Evolutionary conservation across 1,140 invertebrate species (phyloP).

Genomic region (Myzus persicae): DNA sequence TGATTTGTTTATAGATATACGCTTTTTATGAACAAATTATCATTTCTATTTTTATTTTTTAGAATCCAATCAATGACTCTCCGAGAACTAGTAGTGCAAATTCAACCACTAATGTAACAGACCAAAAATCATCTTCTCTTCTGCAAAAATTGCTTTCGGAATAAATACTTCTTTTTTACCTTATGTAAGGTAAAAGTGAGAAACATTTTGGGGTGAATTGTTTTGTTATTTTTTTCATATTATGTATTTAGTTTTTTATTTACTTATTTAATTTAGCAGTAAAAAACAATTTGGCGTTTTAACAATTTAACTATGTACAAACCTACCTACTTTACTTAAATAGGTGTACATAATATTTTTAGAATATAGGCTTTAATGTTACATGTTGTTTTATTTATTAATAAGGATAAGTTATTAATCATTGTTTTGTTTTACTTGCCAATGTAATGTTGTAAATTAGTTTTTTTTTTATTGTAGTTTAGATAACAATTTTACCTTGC

Average conservation of each 20-base stretch:
- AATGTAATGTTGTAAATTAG: conserved; percentile 48
- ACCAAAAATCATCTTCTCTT: conserved; percentile 77
- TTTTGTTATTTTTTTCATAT: conserved; percentile 8
- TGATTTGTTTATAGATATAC: not conserved
- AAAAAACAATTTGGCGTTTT: conserved; percentile 33
- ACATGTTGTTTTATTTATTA: conserved; percentile 52
- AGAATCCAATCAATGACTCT: conserved; percentile 2
- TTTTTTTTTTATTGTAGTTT: conserved; percentile 4
- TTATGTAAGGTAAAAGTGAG: not conserved
- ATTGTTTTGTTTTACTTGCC: conserved; percentile 54
- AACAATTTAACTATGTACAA: conserved; percentile 55
- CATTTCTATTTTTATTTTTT: not conserved
- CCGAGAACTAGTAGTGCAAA: conserved; percentile 72
- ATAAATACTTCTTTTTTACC: conserved; percentile 64
- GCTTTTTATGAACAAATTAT: not conserved
- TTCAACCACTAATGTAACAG: conserved; percentile 72
- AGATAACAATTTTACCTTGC: not conserved
- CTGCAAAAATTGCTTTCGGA: conserved; percentile 81
- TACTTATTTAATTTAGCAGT: conserved; percentile 37
- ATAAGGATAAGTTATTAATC: conserved; percentile 30
- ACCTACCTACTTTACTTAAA: conserved; percentile 40
- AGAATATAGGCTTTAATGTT: not conserved
- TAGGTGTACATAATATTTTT: conserved; percentile 6
- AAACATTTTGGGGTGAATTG: not conserved
- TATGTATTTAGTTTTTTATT: conserved; percentile 36